A percentile compares a stretch with the other conserved stretches of the same genome.
These are phyloP conservation scores for Ammodramus savannarum DNA, from an alignment of 2,113 vertebrate genomes.

Conservation along the genomic window DNA sequence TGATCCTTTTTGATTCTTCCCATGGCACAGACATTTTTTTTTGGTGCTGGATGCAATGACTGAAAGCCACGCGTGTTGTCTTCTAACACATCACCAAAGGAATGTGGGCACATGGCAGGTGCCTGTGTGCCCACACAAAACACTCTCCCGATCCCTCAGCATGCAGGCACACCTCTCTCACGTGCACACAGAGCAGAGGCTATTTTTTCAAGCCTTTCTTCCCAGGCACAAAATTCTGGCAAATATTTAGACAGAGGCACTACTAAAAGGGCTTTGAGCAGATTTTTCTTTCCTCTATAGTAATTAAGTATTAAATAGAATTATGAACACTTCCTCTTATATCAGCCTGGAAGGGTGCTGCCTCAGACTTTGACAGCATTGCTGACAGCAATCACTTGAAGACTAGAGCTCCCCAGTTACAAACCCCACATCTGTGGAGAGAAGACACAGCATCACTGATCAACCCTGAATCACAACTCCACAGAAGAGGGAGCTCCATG, in stretches of 20 bases:
- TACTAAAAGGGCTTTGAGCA: slow-evolving; percentile 63
- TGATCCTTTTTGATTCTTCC: slow-evolving; percentile 18
- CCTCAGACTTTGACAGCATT: slow-evolving; percentile 25
- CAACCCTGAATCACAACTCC: background rate
- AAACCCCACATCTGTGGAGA: background rate
- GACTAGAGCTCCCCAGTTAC: background rate
- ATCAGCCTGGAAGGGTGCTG: slow-evolving; percentile 37
- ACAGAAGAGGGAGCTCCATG: background rate
- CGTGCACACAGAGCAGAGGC: background rate
- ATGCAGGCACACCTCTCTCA: background rate
- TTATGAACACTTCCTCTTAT: slow-evolving; percentile 64
- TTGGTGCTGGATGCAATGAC: background rate
- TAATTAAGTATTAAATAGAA: slow-evolving; percentile 56
- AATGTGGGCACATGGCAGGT: background rate
- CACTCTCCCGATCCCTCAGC: background rate
- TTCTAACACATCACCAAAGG: background rate
- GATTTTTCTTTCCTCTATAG: slow-evolving; percentile 62
- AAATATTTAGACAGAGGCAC: slow-evolving; percentile 74
- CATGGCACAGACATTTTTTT: background rate
- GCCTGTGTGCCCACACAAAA: accelerated
- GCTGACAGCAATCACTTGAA: slow-evolving; percentile 41
- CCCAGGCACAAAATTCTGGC: slow-evolving; percentile 44
- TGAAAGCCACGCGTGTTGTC: background rate
- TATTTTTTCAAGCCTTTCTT: slow-evolving; percentile 25
- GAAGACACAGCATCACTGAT: background rate